Evolutionary conservation across 1,140 invertebrate genomes (phyloP), one percentile per base, ranked within the genome.

Genomic region (Drosophila mojavensis): DNA sequence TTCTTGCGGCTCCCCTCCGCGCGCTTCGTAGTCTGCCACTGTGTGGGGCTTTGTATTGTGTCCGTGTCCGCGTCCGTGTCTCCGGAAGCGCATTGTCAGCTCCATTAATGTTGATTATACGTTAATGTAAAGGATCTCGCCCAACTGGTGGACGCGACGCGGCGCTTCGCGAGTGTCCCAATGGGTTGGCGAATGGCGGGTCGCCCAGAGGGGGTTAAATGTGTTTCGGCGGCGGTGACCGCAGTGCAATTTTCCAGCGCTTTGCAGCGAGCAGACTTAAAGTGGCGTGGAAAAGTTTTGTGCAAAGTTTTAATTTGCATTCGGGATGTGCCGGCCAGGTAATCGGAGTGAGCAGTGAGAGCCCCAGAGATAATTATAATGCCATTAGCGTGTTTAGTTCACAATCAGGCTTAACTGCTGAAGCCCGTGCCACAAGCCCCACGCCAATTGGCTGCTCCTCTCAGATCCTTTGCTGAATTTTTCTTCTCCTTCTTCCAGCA

Each of bases 91-190:
- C 78, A 78, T 81, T 81, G 80, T 81, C 75, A 78, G 80, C 70
- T 81, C 84, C 84, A 90, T 89, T 89, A 90, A 84, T 89, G 85
- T 82, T 89, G 80, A 89, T 89, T 89, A 89, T 81, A 79, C 80
- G 78, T 70, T 89, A 89, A 84, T 88, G 84, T 78, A 66, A 66
- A 61, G 65, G 69, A 66, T 56, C 74, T 73, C 55, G 53, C 15
- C 54, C 60, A 58, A 56, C 69, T 73, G 58, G 55, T 54, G 58
- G 28, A 26, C n/a, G 55, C 17, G 26, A 33, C 36, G 15, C 17
- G 41, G 10, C 41, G 33, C 33, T 33, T 15, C 41, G 41, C 43
- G n/a, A n/a, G 3, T 45, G 36, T 26, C 56, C 39, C 15, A 30
- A 33, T 9, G 28, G 6, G 5, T 5, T 5, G 33, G 33, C 33